Base-by-base conservation (phyloP, 2,797 vertebrate genomes). In the Pterois miles region DNA sequence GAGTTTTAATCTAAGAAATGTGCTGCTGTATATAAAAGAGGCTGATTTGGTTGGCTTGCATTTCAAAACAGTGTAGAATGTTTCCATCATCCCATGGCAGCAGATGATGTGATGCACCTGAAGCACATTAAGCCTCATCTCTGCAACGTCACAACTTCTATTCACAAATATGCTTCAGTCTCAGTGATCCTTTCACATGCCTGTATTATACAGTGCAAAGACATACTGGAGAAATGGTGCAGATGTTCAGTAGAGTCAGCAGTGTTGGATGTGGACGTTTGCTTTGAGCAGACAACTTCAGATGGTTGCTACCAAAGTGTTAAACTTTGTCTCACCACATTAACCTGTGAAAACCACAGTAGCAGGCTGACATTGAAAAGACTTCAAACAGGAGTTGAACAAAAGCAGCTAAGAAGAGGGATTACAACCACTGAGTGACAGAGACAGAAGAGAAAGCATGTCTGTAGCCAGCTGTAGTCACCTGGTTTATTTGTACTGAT, bases 1-100 rank as follows among this genome's bases (percentile, higher is more conserved):
- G 14, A 48, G 77, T 75, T 79, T 69, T 70, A 43, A 75, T 80
- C 36, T 59, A 27, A 66, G 48, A 63, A 79, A 79, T 20, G 43
- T 68, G 67, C 53, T 27, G 8, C 18, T 12, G 25, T 64, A 34
- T 23, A 43, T 68, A 56, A 68, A 25, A 59, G 34, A 71, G 60
- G 59, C 54, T 77, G 73, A 82, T 83, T 78, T 57, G 63, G 65
- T 58, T 56, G 40, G 65, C 38, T 52, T 64, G 40, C 6, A 73
- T 77, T 66, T 62, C n/a, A 68, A 69, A 71, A 36, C 25, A 36
- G 22, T 60, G 50, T 54, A n/a, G n/a, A n/a, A n/a, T n/a, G 46
- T 23, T 33, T 52, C 5, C 43, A 25, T 50, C 43, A 36, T 36
- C 31, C 33, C 22, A 18, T 14, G 11, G 57, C 57, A 50, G 50